Evolutionary conservation across 2,888 invertebrate species (phyloP).

Genomic region (Ophonus ardosiacus): DNA sequence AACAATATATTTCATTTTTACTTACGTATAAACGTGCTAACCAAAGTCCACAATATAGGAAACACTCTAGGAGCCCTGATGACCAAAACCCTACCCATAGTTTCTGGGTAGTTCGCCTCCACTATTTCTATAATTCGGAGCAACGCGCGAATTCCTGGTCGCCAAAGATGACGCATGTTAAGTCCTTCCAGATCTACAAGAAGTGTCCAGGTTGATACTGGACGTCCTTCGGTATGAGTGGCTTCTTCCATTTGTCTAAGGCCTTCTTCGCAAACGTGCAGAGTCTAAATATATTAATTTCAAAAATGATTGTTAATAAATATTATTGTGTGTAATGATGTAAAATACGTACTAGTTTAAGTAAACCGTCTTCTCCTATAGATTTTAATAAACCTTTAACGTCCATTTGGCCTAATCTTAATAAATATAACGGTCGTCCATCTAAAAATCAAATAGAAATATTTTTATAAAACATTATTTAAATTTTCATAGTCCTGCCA

Average conservation of each 20-base stretch:
- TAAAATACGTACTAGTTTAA: slow-evolving; percentile 85
- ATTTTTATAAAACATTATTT: no score
- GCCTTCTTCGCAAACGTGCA: slow-evolving; percentile 95
- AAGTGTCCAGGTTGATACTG: slow-evolving; percentile 93
- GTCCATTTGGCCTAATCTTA: slow-evolving; percentile 95
- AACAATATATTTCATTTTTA: neutral
- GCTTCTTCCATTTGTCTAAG: slow-evolving; percentile 91
- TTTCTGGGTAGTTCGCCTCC: slow-evolving; percentile 96
- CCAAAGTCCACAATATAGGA: slow-evolving; percentile 96
- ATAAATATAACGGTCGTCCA: slow-evolving; percentile 92
- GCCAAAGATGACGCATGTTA: slow-evolving; percentile 96
- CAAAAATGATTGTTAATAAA: neutral
- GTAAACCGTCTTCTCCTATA: slow-evolving; percentile 92
- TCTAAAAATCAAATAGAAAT: slow-evolving; percentile 76
- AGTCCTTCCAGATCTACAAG: slow-evolving; percentile 95
- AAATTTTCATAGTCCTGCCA: no score
- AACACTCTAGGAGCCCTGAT: slow-evolving; percentile 95
- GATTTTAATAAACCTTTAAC: slow-evolving; percentile 96
- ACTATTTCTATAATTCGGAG: slow-evolving; percentile 88
- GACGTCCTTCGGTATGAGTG: slow-evolving; percentile 86
- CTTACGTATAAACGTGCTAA: slow-evolving; percentile 94
- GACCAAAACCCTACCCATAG: slow-evolving; percentile 93
- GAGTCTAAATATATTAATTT: slow-evolving; percentile 74
- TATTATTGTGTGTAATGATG: neutral
- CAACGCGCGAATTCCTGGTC: slow-evolving; percentile 91